Base-by-base conservation (phyloP, 2,888 invertebrate species). In the Apamea sordens region DNA sequence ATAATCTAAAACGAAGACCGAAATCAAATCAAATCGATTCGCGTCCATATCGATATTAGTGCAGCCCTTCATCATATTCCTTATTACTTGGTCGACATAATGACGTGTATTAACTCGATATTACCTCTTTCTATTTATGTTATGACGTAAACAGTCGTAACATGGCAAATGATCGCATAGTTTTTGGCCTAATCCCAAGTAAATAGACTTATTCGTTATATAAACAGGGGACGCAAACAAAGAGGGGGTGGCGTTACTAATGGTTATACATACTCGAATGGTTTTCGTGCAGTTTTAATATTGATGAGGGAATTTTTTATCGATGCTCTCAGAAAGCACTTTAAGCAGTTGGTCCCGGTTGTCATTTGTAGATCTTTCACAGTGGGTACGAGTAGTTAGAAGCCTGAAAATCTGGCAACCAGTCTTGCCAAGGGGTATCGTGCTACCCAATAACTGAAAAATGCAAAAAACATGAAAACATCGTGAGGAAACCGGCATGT, bases 161-260 rank as follows among this genome's bases (percentile, higher is more conserved):
- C 80, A 86, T 88, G 86, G 84, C 88, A 86, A 90, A 90, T 92
- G 88, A 91, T 91, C 88, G 84, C 88, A 89, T 87, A 89, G 91
- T 90, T 89, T 87, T 86, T 86, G 77, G 70, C 80, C 82, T 91
- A 92, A 92, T 92, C 88, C 90, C 76, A 76, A 87, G 86, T 85
- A 92, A 92, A 92, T 89, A 91, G 74, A 87, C 87, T 87, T 87
- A 86, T 85, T 84, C 78, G 79, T 86, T 83, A 80, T 77, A 84
- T 84, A 89, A 86, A 88, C 84, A 84, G 67, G 61, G 77, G 71
- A 77, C 47, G 83, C 78, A 88, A 86, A 90, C 86, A 90, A 76
- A 65, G 64, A 79, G 63, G 75, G 41, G 24, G 67, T 47, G 4
- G 21, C 3, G 4, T 50, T 86, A 89, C 87, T 53, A 85, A 78